Percentiles rank a stretch among this genome's conserved stretches.
Conservation (phyloP, 2,888 invertebrate species). For the Phymatocera aterrima region DNA sequence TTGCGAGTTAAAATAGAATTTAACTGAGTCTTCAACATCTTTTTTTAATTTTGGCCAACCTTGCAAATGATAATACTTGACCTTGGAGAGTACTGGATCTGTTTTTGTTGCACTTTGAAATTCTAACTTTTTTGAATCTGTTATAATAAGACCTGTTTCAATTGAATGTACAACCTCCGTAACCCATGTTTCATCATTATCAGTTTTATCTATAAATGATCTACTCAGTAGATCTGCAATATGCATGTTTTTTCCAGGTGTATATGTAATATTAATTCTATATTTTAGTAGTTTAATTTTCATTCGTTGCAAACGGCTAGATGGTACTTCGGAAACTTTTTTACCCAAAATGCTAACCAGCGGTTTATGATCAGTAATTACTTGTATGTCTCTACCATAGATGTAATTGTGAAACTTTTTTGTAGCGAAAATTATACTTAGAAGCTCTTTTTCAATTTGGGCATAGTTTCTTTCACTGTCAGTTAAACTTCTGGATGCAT, state of each 20-base stretch:
- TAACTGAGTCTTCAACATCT: constrained; percentile 26
- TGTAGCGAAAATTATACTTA: constrained; percentile 42
- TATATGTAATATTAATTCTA: constrained; percentile 10
- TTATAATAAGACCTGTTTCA: constrained; percentile 31
- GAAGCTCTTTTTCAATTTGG: constrained; percentile 48
- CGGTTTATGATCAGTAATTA: constrained; percentile 36
- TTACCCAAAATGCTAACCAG: constrained; percentile 24
- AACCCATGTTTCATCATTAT: background rate
- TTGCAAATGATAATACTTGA: constrained; percentile 8
- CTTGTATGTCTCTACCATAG: constrained; percentile 22
- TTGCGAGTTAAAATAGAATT: constrained; percentile 47
- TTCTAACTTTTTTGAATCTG: constrained; percentile 12
- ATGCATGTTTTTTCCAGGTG: too few relatives aligned
- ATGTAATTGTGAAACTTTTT: constrained; percentile 42
- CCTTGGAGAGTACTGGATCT: constrained; percentile 21
- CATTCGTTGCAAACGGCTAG: constrained; percentile 38
- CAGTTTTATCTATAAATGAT: constrained; percentile 3
- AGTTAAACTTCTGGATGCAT: constrained; percentile 50
- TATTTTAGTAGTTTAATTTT: constrained; percentile 38
- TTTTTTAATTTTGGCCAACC: constrained; percentile 46
- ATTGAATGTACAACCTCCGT: constrained; percentile 8
- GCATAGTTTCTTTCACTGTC: constrained; percentile 48
- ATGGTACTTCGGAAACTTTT: constrained; percentile 23
- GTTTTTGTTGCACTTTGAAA: constrained; percentile 36
- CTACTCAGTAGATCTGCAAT: constrained; percentile 41